Evolutionary conservation across 92 coral and sea anemone genomes (phyloP).

Genomic region (Phymanthus crucifer): DNA sequence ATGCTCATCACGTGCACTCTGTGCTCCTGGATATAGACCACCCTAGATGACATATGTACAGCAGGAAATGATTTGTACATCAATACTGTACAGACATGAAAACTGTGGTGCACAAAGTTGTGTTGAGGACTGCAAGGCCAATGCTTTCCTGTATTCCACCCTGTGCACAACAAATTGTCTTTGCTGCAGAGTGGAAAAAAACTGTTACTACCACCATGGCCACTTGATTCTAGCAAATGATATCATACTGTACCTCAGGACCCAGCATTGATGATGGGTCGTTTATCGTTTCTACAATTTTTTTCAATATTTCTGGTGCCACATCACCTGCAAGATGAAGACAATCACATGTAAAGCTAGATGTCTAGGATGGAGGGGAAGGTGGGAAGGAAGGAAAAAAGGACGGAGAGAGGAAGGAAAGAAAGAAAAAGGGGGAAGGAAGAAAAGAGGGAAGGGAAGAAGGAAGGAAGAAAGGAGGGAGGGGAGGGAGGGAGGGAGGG

Average conservation of each 20-base stretch:
- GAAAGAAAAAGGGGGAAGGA: neutral
- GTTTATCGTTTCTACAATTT: conserved; percentile 73
- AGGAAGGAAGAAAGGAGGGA: neutral
- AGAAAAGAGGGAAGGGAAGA: neutral
- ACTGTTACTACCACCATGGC: too few relatives aligned
- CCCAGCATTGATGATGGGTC: conserved; percentile 95
- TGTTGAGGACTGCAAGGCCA: too few relatives aligned
- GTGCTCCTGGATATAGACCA: conserved; percentile 93
- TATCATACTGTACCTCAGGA: conserved; percentile 87
- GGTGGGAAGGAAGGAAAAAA: neutral
- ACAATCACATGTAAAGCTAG: neutral
- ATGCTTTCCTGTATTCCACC: too few relatives aligned
- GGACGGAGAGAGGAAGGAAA: neutral
- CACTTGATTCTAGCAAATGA: neutral
- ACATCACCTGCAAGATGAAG: conserved; percentile 72
- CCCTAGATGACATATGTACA: conserved; percentile 46
- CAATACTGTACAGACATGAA: too few relatives aligned
- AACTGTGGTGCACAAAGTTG: too few relatives aligned
- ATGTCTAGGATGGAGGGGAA: neutral
- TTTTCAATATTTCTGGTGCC: conserved; percentile 77
- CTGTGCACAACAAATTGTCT: too few relatives aligned
- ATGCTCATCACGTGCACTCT: conserved; percentile 96
- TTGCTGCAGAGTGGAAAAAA: too few relatives aligned
- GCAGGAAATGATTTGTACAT: neutral
- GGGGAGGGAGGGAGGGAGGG: neutral